These are phyloP conservation scores for Drosophila meridionalis DNA, from an alignment of 2,888 invertebrate species.

Conservation along the genomic window DNA sequence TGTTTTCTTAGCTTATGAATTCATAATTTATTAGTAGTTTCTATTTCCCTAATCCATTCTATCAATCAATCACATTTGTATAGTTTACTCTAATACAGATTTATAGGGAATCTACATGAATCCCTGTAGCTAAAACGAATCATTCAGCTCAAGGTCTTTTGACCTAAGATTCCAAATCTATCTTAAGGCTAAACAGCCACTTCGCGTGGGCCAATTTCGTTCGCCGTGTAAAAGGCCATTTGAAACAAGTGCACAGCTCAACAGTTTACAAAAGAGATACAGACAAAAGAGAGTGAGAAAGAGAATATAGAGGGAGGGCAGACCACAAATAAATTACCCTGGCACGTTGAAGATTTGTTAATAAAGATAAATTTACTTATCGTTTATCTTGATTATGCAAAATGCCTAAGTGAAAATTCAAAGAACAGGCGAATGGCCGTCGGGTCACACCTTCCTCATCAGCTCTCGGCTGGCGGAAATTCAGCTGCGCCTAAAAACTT, in stretches of 20 bases:
- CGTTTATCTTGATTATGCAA: conserved; percentile 79
- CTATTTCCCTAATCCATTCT: too few relatives aligned
- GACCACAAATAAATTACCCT: conserved; percentile 73
- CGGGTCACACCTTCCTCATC: conserved; percentile 5
- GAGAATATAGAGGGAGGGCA: conserved; percentile 9
- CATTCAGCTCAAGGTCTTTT: conserved; percentile 17
- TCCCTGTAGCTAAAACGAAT: neutral
- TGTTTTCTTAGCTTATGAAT: too few relatives aligned
- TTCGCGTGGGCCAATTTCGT: conserved; percentile 55
- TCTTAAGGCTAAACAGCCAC: conserved; percentile 7
- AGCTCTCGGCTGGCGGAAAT: conserved; percentile 7
- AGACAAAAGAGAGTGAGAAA: neutral
- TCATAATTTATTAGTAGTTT: too few relatives aligned
- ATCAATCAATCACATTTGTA: too few relatives aligned
- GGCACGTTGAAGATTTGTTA: conserved; percentile 77
- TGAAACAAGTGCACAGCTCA: conserved; percentile 21
- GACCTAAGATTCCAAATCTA: conserved; percentile 22
- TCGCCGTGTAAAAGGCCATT: conserved; percentile 51
- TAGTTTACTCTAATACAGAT: too few relatives aligned
- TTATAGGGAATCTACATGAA: neutral
- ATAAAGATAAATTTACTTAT: conserved; percentile 79
- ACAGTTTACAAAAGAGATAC: neutral
- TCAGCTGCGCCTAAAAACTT: conserved; percentile 71
- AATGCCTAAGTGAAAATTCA: conserved; percentile 79
- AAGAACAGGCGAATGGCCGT: conserved; percentile 43